Evolutionary conservation across 2,888 invertebrate genomes (phyloP), one percentile per base, ranked within the genome.

Genomic region (Cyaniris semiargus): DNA sequence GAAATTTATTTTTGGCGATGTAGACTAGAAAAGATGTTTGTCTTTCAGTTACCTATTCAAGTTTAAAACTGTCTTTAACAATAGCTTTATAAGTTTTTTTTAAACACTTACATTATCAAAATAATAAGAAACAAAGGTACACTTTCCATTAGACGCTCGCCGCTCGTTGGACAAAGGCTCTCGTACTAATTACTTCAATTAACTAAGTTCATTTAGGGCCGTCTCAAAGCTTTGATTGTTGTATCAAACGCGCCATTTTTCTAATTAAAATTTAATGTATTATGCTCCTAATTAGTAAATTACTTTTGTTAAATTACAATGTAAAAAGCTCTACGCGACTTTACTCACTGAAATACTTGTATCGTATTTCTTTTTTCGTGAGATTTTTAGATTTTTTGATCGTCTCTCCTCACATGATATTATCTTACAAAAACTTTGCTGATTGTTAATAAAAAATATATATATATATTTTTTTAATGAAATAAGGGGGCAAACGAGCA

Each of bases 91-190:
- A 1, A 58, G 2, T 5, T 58, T 58, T 58, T 60, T 23, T 27
- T 4, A 66, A 31, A 66, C 18, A 1, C 3, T 66, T 60, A 3
- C 60, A 66, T 27, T 13, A 66, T 0, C 13, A 27, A 31, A 66
- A 31, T 27, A 6, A 66, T 3, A 31, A 13, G 66, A 27, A 66
- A 66, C 60, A 60, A 23, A 60, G 60, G 60, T 60, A 60, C 27
- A 66, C 66, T 66, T 66, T 15, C 27, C 27, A 27, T 27, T 66
- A 66, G 5, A 13, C 15, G 66, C 66, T 27, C 23, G 15, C 23
- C 27, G 66, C 27, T 66, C 66, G 66, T 66, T 66, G 66, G 18
- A 66, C 66, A 66, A 66, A 66, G 66, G 66, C 66, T 66, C 66
- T 66, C 18, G 60, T 13, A 31, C 66, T 66, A 66, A 66, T 66